Conservation (phyloP, 2,888 invertebrate species). For the Siphlonurus alternatus region DNA sequence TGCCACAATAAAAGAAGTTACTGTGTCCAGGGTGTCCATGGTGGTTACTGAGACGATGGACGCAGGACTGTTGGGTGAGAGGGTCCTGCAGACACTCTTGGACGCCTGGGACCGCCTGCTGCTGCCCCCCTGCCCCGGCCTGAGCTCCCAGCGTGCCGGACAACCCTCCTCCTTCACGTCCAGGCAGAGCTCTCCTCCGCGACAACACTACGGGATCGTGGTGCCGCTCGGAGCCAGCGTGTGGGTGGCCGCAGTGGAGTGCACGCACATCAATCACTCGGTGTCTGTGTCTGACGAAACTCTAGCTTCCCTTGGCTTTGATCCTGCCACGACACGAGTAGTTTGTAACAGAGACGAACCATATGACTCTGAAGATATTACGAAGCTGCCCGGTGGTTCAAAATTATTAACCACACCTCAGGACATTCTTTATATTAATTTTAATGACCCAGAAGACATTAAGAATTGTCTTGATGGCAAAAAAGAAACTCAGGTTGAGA, state of each 20-base stretch:
- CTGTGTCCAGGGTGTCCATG: constrained; percentile 31
- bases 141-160: background rate
- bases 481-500: constrained; percentile 19
- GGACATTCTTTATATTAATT: constrained; percentile 40
- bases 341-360: constrained; percentile 30
- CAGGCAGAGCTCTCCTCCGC: background rate
- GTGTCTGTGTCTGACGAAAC: background rate
- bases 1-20: no score
- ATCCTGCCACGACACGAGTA: background rate
- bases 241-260: constrained; percentile 43
- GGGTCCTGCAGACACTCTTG: constrained; percentile 42
- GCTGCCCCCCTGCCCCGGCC: constrained; percentile 18
- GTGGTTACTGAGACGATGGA: constrained; percentile 66
- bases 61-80: constrained; percentile 62
- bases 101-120: constrained; percentile 52
- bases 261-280: constrained; percentile 29
- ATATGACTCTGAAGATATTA: constrained; percentile 53
- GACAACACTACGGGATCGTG: constrained; percentile 29
- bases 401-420: constrained; percentile 39
- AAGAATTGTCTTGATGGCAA: constrained; percentile 24
- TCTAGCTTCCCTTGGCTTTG: background rate
- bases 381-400: constrained; percentile 30
- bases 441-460: constrained; percentile 37
- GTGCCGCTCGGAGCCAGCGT: constrained; percentile 44
- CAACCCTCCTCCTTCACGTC: background rate